Evolutionary conservation across 2,888 invertebrate genomes (phyloP).

Genomic region (Drosophila lacicola): DNA sequence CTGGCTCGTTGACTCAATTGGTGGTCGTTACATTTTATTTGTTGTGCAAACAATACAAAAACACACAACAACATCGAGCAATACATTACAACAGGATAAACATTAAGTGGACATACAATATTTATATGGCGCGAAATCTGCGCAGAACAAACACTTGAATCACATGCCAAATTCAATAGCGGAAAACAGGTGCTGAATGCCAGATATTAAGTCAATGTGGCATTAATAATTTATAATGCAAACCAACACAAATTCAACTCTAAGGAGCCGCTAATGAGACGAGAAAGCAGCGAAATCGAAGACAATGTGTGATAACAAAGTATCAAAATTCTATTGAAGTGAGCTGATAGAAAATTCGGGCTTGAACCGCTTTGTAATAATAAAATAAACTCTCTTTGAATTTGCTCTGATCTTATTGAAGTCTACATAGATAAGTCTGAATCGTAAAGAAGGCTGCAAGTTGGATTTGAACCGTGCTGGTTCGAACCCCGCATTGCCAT

Average conservation of each 20-base stretch:
- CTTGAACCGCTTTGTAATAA: background rate
- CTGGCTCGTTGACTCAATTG: constrained; percentile 21
- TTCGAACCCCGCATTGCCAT: too few relatives aligned
- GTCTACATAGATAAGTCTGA: too few relatives aligned
- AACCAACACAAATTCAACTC: background rate
- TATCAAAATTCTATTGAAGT: background rate
- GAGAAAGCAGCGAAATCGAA: background rate
- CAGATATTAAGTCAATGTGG: constrained; percentile 29
- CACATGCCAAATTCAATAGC: constrained; percentile 1
- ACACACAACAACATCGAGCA: too few relatives aligned
- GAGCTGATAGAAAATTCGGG: background rate
- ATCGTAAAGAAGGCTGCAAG: too few relatives aligned
- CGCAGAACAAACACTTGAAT: constrained; percentile 27
- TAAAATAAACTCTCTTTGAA: too few relatives aligned
- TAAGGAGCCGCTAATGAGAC: background rate
- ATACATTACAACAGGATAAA: background rate
- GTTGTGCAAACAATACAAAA: constrained; percentile 33
- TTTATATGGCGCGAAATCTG: constrained; percentile 25
- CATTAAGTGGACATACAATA: constrained; percentile 10
- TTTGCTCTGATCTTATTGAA: too few relatives aligned
- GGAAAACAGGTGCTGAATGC: background rate
- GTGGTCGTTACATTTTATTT: constrained; percentile 43
- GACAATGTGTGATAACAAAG: background rate
- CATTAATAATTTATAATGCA: constrained; percentile 21
- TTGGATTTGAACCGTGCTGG: too few relatives aligned